phyloP scores from a whole-genome alignment of 2,888 invertebrate species.

The Drosophila multiciliata region DNA sequence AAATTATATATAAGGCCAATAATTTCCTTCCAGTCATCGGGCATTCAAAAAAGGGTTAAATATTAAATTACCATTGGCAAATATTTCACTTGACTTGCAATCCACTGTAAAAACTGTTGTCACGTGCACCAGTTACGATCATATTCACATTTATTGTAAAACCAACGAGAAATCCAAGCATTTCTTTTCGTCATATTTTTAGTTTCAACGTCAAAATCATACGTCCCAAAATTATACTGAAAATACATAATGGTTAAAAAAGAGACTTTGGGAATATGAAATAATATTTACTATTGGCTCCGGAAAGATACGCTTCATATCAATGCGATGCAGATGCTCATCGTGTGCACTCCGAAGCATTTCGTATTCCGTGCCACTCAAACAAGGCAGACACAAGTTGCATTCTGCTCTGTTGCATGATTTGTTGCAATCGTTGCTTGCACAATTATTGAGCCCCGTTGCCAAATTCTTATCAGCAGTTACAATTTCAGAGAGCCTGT shows the following conservation, averaged over 20 bases:
- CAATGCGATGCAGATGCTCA: conserved; percentile 92
- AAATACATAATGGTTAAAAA: conserved; percentile 19
- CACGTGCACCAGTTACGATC: conserved; percentile 91
- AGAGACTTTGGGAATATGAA: not conserved
- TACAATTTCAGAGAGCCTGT: conserved; percentile 87
- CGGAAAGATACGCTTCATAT: conserved; percentile 93
- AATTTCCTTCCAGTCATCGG: not conserved
- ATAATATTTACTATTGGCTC: conserved; percentile 86
- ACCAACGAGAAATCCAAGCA: conserved; percentile 93
- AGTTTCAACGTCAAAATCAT: conserved; percentile 84
- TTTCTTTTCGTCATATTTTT: conserved; percentile 89
- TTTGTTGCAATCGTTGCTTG: conserved; percentile 86
- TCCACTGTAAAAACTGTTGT: not conserved
- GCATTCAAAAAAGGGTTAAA: not conserved
- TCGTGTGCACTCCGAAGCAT: conserved; percentile 89
- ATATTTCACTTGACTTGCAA: not conserved
- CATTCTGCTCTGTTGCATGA: conserved; percentile 90
- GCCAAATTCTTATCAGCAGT: conserved; percentile 92
- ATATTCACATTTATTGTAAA: conserved; percentile 93
- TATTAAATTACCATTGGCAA: not conserved
- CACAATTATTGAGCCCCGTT: conserved; percentile 90
- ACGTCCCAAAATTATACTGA: conserved; percentile 65
- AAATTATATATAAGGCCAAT: not conserved
- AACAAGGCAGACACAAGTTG: conserved; percentile 91
- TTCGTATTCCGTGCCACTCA: conserved; percentile 87